Evolutionary conservation across 2,113 vertebrate species (phyloP).

Genomic region (Pterocles gutturalis): DNA sequence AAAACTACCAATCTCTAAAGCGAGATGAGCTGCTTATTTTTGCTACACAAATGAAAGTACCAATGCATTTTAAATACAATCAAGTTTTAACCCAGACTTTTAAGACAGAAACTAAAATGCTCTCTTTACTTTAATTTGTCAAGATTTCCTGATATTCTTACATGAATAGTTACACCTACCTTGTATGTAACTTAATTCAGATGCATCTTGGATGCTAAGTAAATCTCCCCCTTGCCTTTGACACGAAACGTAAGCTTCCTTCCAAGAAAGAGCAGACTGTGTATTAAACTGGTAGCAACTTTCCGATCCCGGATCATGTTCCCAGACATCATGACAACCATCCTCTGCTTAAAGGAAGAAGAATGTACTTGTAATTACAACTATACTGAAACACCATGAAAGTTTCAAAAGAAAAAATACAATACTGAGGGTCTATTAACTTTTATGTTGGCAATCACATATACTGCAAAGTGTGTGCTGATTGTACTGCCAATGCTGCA

Average conservation of each 20-base stretch:
- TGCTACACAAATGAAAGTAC: background rate
- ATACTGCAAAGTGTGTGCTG: background rate
- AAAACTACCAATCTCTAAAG: background rate
- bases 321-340: constrained; percentile 85
- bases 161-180: constrained; percentile 67
- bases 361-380: background rate
- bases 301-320: constrained; percentile 66
- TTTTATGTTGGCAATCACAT: background rate
- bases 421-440: background rate
- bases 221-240: constrained; percentile 90
- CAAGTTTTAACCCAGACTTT: background rate
- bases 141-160: background rate
- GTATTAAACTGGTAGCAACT: constrained; percentile 92
- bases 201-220: constrained; percentile 81
- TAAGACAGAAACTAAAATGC: background rate
- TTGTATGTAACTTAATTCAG: constrained; percentile 77
- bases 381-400: background rate
- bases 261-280: constrained; percentile 86
- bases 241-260: constrained; percentile 90
- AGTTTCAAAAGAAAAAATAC: background rate
- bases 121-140: background rate
- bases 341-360: constrained; percentile 80
- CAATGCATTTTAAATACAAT: background rate
- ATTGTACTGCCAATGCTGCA: background rate
- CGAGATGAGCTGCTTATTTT: background rate